Percentiles rank a stretch among this genome's conserved stretches.
Conservation (phyloP, 2,113 vertebrate genomes). For the Pyrgilauda ruficollis region DNA sequence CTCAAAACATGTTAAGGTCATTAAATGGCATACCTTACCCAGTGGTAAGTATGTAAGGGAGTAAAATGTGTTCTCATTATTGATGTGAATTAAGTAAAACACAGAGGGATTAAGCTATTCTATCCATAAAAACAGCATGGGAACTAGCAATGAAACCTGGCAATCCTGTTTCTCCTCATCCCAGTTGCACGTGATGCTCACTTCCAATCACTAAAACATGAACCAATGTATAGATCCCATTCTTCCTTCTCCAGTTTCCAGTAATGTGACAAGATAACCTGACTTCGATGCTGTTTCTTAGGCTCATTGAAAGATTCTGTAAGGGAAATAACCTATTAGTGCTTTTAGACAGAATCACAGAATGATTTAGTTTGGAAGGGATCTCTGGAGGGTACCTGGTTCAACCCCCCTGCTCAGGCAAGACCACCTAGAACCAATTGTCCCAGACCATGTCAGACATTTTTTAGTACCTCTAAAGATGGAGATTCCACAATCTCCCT, state of each 20-base stretch:
- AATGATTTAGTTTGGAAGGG: background rate
- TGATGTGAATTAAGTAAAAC: background rate
- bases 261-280: background rate
- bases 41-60: background rate
- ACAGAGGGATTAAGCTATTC: background rate
- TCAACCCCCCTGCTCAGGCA: fast-evolving
- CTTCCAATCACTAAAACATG: background rate
- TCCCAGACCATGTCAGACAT: background rate
- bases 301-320: background rate
- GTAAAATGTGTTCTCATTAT: background rate
- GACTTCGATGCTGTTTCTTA: background rate
- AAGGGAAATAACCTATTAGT: background rate
- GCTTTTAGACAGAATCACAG: background rate
- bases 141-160: background rate
- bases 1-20: background rate
- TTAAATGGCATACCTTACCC: background rate
- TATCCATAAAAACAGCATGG: background rate
- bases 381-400: background rate
- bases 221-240: background rate
- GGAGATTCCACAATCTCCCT: background rate
- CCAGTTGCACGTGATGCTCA: fast-evolving
- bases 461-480: background rate
- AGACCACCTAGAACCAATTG: background rate
- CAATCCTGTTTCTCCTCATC: background rate
- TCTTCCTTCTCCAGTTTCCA: background rate